Conservation (phyloP, 1,140 invertebrate genomes). For the Bombus pascuorum region DNA sequence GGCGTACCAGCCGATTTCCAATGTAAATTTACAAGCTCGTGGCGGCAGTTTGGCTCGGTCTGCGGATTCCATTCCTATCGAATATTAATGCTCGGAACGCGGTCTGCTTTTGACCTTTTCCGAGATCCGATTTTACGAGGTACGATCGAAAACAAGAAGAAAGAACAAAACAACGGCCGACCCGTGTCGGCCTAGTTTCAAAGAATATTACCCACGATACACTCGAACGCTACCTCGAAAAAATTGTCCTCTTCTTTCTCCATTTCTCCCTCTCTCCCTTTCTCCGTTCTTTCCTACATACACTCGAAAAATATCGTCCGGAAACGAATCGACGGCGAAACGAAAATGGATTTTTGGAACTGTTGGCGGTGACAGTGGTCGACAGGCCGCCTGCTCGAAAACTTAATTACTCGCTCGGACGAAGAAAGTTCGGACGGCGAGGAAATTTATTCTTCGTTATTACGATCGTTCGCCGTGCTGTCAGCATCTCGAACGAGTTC, state of each 20-base stretch:
- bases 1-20: constrained; percentile 40
- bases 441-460: constrained; percentile 45
- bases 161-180: neutral
- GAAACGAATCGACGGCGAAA: too few relatives aligned
- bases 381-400: neutral
- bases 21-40: constrained; percentile 58
- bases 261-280: neutral
- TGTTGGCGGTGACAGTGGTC: constrained; percentile 16
- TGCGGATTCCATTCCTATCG: constrained; percentile 46
- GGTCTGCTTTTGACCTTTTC: constrained; percentile 46
- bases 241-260: neutral
- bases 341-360: constrained; percentile 27
- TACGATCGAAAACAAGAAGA: constrained; percentile 9
- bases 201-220: neutral
- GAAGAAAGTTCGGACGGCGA: constrained; percentile 19
- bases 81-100: constrained; percentile 56
- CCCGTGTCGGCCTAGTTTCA: constrained; percentile 1
- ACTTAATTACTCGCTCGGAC: constrained; percentile 40
- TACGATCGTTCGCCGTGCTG: constrained; percentile 20
- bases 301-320: neutral
- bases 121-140: constrained; percentile 33
- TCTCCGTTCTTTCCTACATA: neutral
- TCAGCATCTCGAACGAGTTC: constrained; percentile 25
- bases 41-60: constrained; percentile 40
- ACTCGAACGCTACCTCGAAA: neutral